Evolutionary conservation across 2,888 invertebrate genomes (phyloP).

Genomic region (Pristionchus maxplancki): DNA sequence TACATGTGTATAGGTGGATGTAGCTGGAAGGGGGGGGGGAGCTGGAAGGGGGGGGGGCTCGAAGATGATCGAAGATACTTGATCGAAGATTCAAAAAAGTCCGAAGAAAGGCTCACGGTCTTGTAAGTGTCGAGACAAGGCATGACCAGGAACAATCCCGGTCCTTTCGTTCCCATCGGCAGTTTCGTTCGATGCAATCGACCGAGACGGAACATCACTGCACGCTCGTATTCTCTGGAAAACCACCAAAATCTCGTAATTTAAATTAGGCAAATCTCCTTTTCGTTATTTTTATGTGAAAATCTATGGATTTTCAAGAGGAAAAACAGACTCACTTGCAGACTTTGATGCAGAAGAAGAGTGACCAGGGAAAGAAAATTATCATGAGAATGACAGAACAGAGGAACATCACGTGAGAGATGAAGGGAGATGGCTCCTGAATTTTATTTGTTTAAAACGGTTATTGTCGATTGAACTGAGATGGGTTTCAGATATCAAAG

Average conservation of each 20-base stretch:
- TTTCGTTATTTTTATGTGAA: too few species aligned
- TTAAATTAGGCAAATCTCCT: too few species aligned
- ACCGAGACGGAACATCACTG: slow-evolving; percentile 91
- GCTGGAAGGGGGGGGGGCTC: too few species aligned
- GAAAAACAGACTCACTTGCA: slow-evolving; percentile 67
- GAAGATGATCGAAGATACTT: too few species aligned
- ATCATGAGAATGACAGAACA: slow-evolving; percentile 72
- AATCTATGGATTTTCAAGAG: background rate
- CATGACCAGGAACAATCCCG: slow-evolving; percentile 92
- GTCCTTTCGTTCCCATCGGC: slow-evolving; percentile 84
- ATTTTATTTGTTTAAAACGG: too few species aligned
- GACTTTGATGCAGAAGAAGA: slow-evolving; percentile 75
- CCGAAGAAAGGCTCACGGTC: slow-evolving; percentile 60
- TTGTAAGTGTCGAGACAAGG: slow-evolving; percentile 91
- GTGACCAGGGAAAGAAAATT: slow-evolving; percentile 74
- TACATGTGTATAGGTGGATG: too few species aligned
- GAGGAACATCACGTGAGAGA: slow-evolving; percentile 68
- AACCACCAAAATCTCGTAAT: background rate
- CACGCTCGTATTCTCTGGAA: slow-evolving; percentile 83
- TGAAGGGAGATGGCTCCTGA: slow-evolving; percentile 69
- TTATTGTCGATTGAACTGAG: background rate
- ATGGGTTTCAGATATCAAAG: background rate
- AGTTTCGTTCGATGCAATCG: slow-evolving; percentile 80
- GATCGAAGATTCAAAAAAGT: too few species aligned
- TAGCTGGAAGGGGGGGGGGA: too few species aligned